phyloP scores from a whole-genome alignment of 2,797 vertebrate species.

The Hafferia zeledoni region DNA sequence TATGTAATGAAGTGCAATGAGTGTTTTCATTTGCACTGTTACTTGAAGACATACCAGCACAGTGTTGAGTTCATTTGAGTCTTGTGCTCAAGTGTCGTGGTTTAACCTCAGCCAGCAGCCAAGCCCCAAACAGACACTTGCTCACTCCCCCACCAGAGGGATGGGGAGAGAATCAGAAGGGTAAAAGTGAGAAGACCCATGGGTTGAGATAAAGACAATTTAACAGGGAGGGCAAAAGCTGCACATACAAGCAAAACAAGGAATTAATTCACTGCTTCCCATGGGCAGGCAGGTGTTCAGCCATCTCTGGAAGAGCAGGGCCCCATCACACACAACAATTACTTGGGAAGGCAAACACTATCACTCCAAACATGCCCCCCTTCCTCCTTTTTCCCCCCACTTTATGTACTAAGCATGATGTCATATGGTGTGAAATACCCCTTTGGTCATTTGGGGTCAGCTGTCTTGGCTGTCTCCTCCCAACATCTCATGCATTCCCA shows the following conservation, averaged over 20 bases:
- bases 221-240: neutral
- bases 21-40: neutral
- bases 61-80: neutral
- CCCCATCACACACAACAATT: accelerated
- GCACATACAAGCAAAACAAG: neutral
- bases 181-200: neutral
- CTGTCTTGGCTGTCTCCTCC: neutral
- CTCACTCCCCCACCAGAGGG: neutral
- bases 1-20: neutral
- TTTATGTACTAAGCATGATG: neutral
- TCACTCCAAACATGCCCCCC: neutral
- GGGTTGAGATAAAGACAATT: neutral
- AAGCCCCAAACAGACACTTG: neutral
- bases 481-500: neutral
- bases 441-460: neutral
- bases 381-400: neutral
- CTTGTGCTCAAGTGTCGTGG: neutral
- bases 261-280: neutral
- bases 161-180: neutral
- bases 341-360: neutral
- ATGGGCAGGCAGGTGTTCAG: neutral
- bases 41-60: neutral
- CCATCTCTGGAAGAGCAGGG: neutral
- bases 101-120: neutral
- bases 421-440: neutral